Evolutionary conservation across 2,888 invertebrate genomes (phyloP).

Genomic region (Alloscopus bannaensis): DNA sequence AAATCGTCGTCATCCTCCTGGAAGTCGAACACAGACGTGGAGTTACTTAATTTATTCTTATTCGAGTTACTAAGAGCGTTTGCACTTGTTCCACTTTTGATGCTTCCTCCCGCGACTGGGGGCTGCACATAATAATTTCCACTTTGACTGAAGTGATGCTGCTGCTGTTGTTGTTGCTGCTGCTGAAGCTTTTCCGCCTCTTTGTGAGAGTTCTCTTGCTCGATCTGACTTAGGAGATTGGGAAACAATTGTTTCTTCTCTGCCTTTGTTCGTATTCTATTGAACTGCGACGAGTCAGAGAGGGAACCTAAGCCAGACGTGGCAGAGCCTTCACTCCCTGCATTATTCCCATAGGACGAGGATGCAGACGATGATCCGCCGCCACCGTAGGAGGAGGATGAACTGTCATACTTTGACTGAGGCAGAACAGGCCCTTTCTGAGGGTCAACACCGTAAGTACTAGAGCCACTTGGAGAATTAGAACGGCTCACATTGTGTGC

Average conservation of each 20-base stretch:
- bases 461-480: constrained; percentile 45
- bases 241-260: constrained; percentile 82
- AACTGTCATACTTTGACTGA: constrained; percentile 52
- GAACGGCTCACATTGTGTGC: constrained; percentile 37
- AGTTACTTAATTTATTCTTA: constrained; percentile 73
- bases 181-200: constrained; percentile 60
- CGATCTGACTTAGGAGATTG: constrained; percentile 72
- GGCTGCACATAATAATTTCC: constrained; percentile 63
- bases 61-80: constrained; percentile 40
- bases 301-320: constrained; percentile 44
- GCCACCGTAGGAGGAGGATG: constrained; percentile 35
- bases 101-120: constrained; percentile 33
- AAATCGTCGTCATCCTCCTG: constrained; percentile 81
- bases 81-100: constrained; percentile 51
- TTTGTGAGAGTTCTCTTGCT: constrained; percentile 71
- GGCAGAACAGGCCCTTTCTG: constrained; percentile 15
- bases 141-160: constrained; percentile 46
- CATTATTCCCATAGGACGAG: constrained; percentile 39
- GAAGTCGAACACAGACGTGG: constrained; percentile 82
- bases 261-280: constrained; percentile 88
- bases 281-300: constrained; percentile 44
- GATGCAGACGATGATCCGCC: constrained; percentile 41
- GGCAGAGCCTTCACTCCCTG: constrained; percentile 37
- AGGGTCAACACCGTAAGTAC: constrained; percentile 32
- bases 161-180: constrained; percentile 63